A percentile compares a stretch with the other conserved stretches of the same genome.
phyloP scores from a whole-genome alignment of 2,797 vertebrate species.

The Pterois miles region DNA sequence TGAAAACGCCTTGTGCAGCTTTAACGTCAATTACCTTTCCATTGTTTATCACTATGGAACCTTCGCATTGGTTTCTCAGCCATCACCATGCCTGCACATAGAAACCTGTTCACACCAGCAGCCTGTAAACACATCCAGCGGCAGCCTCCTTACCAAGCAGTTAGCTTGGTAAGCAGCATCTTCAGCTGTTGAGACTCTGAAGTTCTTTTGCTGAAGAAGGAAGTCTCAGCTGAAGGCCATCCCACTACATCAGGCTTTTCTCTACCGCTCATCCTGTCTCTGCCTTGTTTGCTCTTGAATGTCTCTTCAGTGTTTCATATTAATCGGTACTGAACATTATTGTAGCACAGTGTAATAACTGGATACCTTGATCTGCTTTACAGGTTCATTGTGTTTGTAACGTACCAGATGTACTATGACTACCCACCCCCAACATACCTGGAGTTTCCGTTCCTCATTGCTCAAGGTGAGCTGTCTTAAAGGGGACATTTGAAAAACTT shows the following conservation, averaged over 20 bases:
- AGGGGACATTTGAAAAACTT: too few species aligned
- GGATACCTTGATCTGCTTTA: slow-evolving; percentile 22
- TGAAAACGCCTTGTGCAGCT: neutral
- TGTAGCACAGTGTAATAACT: neutral
- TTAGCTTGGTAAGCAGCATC: neutral
- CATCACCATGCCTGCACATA: neutral
- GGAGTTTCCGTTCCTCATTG: slow-evolving; percentile 94
- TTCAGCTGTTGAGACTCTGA: neutral
- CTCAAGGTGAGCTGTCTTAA: slow-evolving; percentile 86
- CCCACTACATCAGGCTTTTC: neutral
- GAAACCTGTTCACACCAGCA: neutral
- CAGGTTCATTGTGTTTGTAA: slow-evolving; percentile 93
- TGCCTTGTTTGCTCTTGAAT: neutral
- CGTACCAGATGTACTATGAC: slow-evolving; percentile 93
- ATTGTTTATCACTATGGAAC: neutral
- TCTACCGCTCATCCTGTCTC: neutral
- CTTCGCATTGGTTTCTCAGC: neutral
- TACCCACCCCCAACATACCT: slow-evolving; percentile 93
- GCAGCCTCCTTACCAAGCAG: neutral
- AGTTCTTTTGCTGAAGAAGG: too few species aligned
- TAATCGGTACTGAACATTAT: neutral
- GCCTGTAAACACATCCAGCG: neutral
- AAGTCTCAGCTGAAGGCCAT: neutral
- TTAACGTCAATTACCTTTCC: neutral
- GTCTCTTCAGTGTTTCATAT: neutral